Conservation (phyloP, 1,140 invertebrate genomes). For the Forficula auricularia region DNA sequence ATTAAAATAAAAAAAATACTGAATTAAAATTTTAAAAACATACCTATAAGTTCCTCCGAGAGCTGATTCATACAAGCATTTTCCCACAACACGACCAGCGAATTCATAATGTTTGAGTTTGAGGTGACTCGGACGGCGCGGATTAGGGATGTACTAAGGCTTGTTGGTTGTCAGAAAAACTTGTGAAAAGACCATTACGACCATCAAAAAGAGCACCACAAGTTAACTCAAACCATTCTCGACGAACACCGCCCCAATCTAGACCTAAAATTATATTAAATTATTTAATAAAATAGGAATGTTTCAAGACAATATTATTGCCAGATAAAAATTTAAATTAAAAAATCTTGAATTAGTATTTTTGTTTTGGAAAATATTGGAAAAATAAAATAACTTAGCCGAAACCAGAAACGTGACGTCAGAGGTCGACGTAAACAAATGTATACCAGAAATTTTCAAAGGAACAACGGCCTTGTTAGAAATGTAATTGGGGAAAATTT, state of each 20-base stretch:
- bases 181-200: constrained; percentile 60
- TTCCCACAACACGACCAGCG: constrained; percentile 84
- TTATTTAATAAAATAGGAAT: neutral
- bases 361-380: too few relatives aligned
- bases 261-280: constrained; percentile 38
- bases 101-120: constrained; percentile 86
- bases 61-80: constrained; percentile 81
- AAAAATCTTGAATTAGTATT: too few relatives aligned
- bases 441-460: too few relatives aligned
- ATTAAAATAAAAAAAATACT: too few relatives aligned
- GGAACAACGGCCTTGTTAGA: too few relatives aligned
- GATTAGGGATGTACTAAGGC: constrained; percentile 80
- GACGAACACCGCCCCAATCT: constrained; percentile 80
- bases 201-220: constrained; percentile 75
- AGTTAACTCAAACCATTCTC: constrained; percentile 86
- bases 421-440: too few relatives aligned
- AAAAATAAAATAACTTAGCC: too few relatives aligned
- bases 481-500: too few relatives aligned
- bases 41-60: constrained; percentile 58
- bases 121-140: constrained; percentile 46
- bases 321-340: too few relatives aligned
- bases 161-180: constrained; percentile 68
- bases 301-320: too few relatives aligned
- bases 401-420: too few relatives aligned
- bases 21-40: too few relatives aligned